These are phyloP conservation scores for Galeruca laticollis DNA, from an alignment of 2,888 invertebrate species.

Conservation along the genomic window DNA sequence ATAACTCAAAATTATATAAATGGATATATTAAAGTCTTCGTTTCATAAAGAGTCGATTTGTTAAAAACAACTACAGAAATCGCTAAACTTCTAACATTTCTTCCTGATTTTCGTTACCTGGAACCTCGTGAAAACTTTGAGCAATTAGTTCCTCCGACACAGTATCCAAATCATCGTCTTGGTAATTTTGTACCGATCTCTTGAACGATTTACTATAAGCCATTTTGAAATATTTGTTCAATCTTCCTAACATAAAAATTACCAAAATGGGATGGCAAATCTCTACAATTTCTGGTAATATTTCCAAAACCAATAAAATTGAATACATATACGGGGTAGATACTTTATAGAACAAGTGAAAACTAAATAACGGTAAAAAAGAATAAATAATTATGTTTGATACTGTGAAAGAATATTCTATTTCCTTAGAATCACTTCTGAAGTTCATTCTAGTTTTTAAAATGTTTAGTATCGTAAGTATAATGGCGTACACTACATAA, in stretches of 20 bases:
- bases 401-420: constrained; percentile 28
- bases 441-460: constrained; percentile 25
- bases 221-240: constrained; percentile 48
- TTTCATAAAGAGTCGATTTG: not conserved
- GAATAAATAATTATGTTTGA: constrained; percentile 39
- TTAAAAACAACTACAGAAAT: not conserved
- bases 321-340: not conserved
- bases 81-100: not conserved
- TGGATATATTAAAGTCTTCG: no score
- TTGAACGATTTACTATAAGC: constrained; percentile 46
- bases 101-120: not conserved
- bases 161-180: constrained; percentile 43
- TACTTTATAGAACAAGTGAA: constrained; percentile 12
- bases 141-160: constrained; percentile 34
- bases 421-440: constrained; percentile 22
- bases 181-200: constrained; percentile 38
- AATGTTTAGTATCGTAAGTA: constrained; percentile 36
- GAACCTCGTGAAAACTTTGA: not conserved
- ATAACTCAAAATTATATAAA: no score
- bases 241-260: constrained; percentile 42
- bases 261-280: constrained; percentile 37
- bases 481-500: constrained; percentile 27
- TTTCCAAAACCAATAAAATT: constrained; percentile 28
- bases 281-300: constrained; percentile 34
- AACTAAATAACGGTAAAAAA: constrained; percentile 36